Evolutionary conservation across 2,888 invertebrate genomes (phyloP).

Genomic region (Lamproptera curius): DNA sequence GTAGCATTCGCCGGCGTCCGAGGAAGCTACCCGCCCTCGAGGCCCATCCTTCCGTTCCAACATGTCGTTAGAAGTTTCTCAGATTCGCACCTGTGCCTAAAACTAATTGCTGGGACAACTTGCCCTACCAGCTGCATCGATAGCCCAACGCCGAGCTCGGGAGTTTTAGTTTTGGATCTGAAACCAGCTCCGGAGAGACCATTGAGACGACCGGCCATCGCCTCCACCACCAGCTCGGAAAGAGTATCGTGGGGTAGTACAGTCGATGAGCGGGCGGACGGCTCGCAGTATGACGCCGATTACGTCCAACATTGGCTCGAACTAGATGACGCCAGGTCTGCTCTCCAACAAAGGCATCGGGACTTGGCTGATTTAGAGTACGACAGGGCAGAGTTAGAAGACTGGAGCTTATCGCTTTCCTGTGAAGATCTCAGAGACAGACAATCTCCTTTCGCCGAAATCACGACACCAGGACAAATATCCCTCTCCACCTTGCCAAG

Average conservation of each 20-base stretch:
- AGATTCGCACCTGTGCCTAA: constrained; percentile 85
- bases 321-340: constrained; percentile 84
- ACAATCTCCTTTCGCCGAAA: constrained; percentile 70
- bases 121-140: constrained; percentile 73
- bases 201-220: constrained; percentile 77
- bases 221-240: constrained; percentile 68
- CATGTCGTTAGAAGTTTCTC: constrained; percentile 86
- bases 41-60: constrained; percentile 83
- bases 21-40: constrained; percentile 85
- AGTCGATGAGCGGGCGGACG: constrained; percentile 76
- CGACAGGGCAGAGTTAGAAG: constrained; percentile 86
- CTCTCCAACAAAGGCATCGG: constrained; percentile 82
- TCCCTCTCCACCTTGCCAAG: constrained; percentile 82
- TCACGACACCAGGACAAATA: constrained; percentile 80
- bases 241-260: constrained; percentile 79
- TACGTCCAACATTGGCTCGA: constrained; percentile 87
- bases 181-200: constrained; percentile 78
- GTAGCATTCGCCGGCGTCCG: constrained; percentile 80
- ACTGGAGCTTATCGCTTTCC: constrained; percentile 87
- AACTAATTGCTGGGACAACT: constrained; percentile 80
- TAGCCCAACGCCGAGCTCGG: constrained; percentile 80
- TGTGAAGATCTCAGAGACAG: constrained; percentile 82
- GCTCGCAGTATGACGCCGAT: constrained; percentile 82
- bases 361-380: constrained; percentile 85
- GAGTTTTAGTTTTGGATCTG: constrained; percentile 79